These are phyloP conservation scores for Solen grandis DNA, from an alignment of 1,140 invertebrate species.

Conservation along the genomic window DNA sequence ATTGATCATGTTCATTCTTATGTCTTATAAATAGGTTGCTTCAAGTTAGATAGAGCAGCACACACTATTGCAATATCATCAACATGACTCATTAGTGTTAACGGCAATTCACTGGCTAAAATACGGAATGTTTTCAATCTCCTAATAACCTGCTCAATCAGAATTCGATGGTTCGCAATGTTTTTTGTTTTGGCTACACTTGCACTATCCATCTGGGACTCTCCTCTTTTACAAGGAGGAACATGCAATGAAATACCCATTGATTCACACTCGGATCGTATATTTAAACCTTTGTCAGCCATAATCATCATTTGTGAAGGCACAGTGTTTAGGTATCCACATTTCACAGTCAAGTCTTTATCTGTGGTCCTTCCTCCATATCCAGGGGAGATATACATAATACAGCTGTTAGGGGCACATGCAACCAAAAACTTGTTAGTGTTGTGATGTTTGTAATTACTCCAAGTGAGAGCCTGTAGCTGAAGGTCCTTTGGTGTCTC, in stretches of 20 bases:
- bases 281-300: slow-evolving; percentile 51
- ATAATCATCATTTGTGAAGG: slow-evolving; percentile 30
- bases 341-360: slow-evolving; percentile 37
- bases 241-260: slow-evolving; percentile 29
- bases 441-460: slow-evolving; percentile 52
- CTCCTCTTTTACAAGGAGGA: slow-evolving; percentile 33
- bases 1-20: neutral
- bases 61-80: slow-evolving; percentile 33
- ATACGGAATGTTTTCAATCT: slow-evolving; percentile 49
- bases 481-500: slow-evolving; percentile 37
- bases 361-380: slow-evolving; percentile 29
- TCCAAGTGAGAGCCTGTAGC: slow-evolving; percentile 42
- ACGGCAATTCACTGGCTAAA: slow-evolving; percentile 21
- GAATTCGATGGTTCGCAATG: slow-evolving; percentile 33
- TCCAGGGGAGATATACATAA: slow-evolving; percentile 20
- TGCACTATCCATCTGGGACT: slow-evolving; percentile 36
- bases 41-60: slow-evolving; percentile 34
- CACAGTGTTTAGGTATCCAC: slow-evolving; percentile 27
- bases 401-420: slow-evolving; percentile 35
- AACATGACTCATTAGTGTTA: slow-evolving; percentile 16
- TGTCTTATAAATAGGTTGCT: slow-evolving; percentile 37
- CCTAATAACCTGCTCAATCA: slow-evolving; percentile 44
- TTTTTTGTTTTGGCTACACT: slow-evolving; percentile 37
- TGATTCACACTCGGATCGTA: slow-evolving; percentile 13
- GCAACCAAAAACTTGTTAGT: slow-evolving; percentile 31